Evolutionary conservation across 2,888 invertebrate genomes (phyloP), one percentile per base, ranked within the genome.

Genomic region (Yponomeuta cagnagella): DNA sequence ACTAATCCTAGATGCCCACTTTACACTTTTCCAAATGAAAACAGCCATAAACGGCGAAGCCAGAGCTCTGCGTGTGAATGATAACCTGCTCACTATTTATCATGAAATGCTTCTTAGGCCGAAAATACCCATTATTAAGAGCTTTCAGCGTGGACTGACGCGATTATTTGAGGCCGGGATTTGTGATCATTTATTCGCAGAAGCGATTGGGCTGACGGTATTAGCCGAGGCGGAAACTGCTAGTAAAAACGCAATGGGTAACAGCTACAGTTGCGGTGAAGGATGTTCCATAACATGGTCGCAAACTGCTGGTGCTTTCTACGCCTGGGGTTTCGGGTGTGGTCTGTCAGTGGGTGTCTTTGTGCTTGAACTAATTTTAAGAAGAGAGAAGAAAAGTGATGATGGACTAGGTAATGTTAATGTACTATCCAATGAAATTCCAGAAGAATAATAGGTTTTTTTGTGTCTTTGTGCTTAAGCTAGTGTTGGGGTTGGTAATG

Each of bases 161-260:
- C 77, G 82, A n/a, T 74, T 91, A 0, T 84, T 82, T 72, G 89
- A 90, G 74, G 80, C 83, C n/a, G 90, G 90, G 10, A 86, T 91
- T 37, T 81, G 83, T 30, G 71, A 79, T 0, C 81, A 78, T 63
- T 74, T 89, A n/a, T 87, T 81, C 31, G 73, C 71, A 8, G 84
- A 87, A 71, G 81, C 83, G 2, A 78, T 91, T 33, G 90, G 91
- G 10, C 75, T 86, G 10, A 77, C 80, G 0, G 75, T 78, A 3
- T 75, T 82, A 2, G 79, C 79, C 8, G 86, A 82, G 75, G 82
- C 88, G 1, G 73, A 75, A 2, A 80, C 73, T 63, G 82, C 78
- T 2, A 78, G 76, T 48, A 76, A 79, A 64, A 88, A 85, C 71
- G 82, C 83, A 43, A 70, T 83, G 69, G 75, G 77, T 0, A 84